Base-by-base conservation (phyloP, 2,888 invertebrate species). In the Epirrita christyi region DNA sequence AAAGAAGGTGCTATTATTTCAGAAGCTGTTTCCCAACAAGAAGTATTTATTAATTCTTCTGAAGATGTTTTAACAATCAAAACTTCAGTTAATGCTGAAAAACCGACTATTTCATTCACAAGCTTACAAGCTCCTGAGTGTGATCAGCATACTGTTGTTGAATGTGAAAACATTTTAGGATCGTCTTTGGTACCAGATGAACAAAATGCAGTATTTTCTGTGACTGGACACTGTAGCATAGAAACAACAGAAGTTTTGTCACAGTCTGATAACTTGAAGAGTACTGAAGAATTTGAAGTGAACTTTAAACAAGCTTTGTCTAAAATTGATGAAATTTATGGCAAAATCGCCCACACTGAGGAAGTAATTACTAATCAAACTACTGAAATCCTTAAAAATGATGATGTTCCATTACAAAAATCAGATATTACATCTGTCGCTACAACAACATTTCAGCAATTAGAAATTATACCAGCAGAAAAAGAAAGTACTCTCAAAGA, bases 11-110 rank as follows among this genome's bases (percentile, higher is more conserved):
- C 92, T 47, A 84, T 93, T 11, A 91, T 93, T 64, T 87, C 81
- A 62, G 93, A 95, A 70, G 95, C 95, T 11, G 76, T 94, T 52
- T 92, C 92, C 48, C 92, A 91, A 65, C 93, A 88, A 66, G 91
- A 95, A 92, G 83, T 93, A 27, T 81, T 93, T 46, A 75, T 93
- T 27, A 85, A 88, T 70, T 81, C 86, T 9, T 88, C 86, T 10
- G 90, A 93, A 71, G 80, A 92, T n/a, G 66, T 76, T 42, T 68
- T 91, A 4, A 63, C 73, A 34, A 66, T 63, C 11, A 64, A 72
- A 46, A 59, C 79, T 60, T 76, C 69, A 42, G 66, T 75, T 21
- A 68, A 76, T 29, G 77, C 78, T 47, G 83, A 78, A 41, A 93
- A 93, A 11, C 91, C 90, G 49, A 73, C 81, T 46, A 80, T 93